A percentile compares a stretch with the other conserved stretches of the same genome.
Conservation (phyloP, 2,797 vertebrate species). For the Pantherophis alleghaniensis region DNA sequence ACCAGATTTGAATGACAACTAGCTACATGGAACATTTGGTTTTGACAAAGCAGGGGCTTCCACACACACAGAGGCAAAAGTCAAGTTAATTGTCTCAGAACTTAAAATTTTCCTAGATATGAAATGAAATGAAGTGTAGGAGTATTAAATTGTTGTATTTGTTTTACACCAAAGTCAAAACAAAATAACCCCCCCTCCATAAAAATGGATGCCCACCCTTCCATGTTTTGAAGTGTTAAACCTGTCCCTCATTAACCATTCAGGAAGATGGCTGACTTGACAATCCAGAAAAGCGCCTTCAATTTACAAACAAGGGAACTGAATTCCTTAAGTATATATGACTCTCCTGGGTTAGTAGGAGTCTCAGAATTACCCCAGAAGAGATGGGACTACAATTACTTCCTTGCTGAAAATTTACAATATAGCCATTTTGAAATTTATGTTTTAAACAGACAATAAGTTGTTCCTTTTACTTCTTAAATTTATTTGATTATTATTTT, state of each 20-base stretch:
- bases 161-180: neutral
- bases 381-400: neutral
- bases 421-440: neutral
- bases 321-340: neutral
- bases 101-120: conserved; percentile 46
- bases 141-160: neutral
- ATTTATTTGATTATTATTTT: neutral
- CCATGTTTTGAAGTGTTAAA: neutral
- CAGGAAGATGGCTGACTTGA: no score
- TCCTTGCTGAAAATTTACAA: neutral
- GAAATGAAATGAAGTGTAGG: neutral
- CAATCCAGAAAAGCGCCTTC: neutral
- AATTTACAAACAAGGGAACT: neutral
- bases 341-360: neutral
- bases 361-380: neutral
- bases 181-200: neutral
- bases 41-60: neutral
- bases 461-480: neutral
- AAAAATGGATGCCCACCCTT: neutral
- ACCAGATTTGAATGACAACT: neutral
- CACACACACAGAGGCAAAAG: conserved; percentile 31
- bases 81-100: conserved; percentile 34
- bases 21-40: neutral
- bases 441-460: neutral
- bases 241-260: neutral